Evolutionary conservation across 2,113 vertebrate species (phyloP), one percentile per base, ranked within the genome.

Genomic region (Mobula birostris): DNA sequence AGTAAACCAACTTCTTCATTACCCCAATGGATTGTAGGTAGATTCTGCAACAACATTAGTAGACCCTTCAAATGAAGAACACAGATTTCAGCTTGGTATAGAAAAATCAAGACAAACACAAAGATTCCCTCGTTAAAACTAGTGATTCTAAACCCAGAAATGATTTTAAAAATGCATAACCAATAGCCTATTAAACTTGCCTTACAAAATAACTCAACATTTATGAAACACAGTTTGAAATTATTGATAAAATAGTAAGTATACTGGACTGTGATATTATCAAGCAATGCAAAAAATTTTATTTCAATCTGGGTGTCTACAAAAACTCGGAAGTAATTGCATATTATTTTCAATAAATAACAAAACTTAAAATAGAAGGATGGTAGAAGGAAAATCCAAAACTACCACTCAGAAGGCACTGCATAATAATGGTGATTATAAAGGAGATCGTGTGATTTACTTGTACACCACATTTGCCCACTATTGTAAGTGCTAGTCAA

Each of bases 1-100:
- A 99, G 98, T 80, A 99, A 98, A 68, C 98, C 98, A 7, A 99
- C 98, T 95, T 99, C 99, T 95, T 99, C 99, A 0, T 99, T 99
- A 48, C 99, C 99, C 99, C 99, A 99, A 96, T 99, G 99, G 96
- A 99, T 99, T 1, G 99, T 99, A 40, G 99, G 99, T 90, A 99
- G 97, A 96, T 99, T 99, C 95, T 99, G 99, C 77, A 99, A 97
- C 95, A 99, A 98, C 98, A 99, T 99, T 72, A 99, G 97, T 88
- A 99, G 98, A 94, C 98, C 98, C 99, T 99, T 96, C 8, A 96
- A 79, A 95, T 80, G 94, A 94, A 90, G 94, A 92, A 94, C 14
- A 83, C 40, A 94, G 61, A 77, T 29, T 32, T 80, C 48, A 94
- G 24, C 40, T 94, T 80, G 74, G 15, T 15, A 76, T 8, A 76